Evolutionary conservation across 2,888 invertebrate species (phyloP), one percentile per base, ranked within the genome.

Genomic region (Venusia cambrica): DNA sequence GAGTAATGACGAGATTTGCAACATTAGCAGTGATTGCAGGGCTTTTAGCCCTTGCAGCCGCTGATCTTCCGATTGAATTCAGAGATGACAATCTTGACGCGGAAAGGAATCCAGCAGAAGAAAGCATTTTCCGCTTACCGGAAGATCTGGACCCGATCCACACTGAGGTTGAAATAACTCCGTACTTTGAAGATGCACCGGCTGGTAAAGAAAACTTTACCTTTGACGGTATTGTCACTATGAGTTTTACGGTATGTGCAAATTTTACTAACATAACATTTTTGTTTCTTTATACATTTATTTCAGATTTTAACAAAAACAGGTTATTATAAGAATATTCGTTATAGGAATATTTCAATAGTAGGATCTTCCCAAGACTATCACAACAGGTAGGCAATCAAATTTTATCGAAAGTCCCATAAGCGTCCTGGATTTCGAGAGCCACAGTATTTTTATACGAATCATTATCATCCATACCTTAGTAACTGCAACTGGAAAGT

Each of bases 131-230:
- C 45, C 73, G 87, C 4, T 28, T 85, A 0, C 79, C 83, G 2
- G 80, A 81, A 60, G 73, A 73, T 8, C 60, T 92, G 1, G 63
- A 71, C 8, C 92, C 92, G 0, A 62, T 62, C 1, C 72, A 73
- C 16, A 92, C 89, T 48, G 73, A 85, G 3, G 65, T 92, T 1
- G 75, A 83, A 39, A 62, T 92, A 6, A 79, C 73, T 0, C 90
- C 90, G 0, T 84, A 89, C 42, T 80, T 91, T 8, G 69, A 79
- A 39, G 70, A 62, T 5, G 67, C 65, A 4, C 51, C 51, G 17
- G 54, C 24, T 3, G 45, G 51, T 4, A 73, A 67, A 8, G 64
- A 62, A 11, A 63, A 65, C 0, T 89, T 88, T 47, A 75, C 70
- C 3, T 90, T 90, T 45, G 68, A 75, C 29, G 90, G 90, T 3